A percentile compares a stretch with the other conserved stretches of the same genome.
phyloP scores from a whole-genome alignment of 2,888 invertebrate species.

The Tupiocoris notatus region DNA sequence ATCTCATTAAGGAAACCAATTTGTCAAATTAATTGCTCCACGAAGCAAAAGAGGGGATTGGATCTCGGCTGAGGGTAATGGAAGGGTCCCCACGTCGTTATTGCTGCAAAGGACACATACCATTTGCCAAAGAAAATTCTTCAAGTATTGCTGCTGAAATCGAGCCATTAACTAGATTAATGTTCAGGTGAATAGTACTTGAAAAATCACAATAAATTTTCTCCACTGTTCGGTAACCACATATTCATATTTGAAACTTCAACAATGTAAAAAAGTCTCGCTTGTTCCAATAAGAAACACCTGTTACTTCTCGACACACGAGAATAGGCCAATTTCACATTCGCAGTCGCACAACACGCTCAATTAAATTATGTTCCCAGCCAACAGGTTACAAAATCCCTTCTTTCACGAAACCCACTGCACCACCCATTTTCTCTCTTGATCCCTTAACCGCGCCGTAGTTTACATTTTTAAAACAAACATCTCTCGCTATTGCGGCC shows the following conservation, averaged over 20 bases:
- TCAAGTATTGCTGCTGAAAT: not conserved
- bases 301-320: too few species aligned
- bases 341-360: slow-evolving; percentile 8
- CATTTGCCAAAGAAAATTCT: not conserved
- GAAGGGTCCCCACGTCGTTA: not conserved
- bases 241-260: not conserved
- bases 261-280: not conserved
- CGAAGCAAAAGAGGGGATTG: not conserved
- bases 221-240: too few species aligned
- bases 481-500: slow-evolving; percentile 14
- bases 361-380: slow-evolving; percentile 24
- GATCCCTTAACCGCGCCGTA: slow-evolving; percentile 9
- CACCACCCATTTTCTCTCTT: not conserved
- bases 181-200: not conserved
- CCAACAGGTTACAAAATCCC: slow-evolving; percentile 33
- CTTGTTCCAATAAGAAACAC: not conserved
- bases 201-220: not conserved
- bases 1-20: slow-evolving; percentile 44
- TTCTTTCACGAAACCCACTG: too few species aligned
- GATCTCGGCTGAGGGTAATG: not conserved
- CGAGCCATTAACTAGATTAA: not conserved
- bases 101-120: not conserved
- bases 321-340: not conserved
- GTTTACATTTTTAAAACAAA: slow-evolving; percentile 41
- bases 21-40: slow-evolving; percentile 44